Evolutionary conservation across 2,888 invertebrate genomes (phyloP).

Genomic region (Limnephilus rhombicus): DNA sequence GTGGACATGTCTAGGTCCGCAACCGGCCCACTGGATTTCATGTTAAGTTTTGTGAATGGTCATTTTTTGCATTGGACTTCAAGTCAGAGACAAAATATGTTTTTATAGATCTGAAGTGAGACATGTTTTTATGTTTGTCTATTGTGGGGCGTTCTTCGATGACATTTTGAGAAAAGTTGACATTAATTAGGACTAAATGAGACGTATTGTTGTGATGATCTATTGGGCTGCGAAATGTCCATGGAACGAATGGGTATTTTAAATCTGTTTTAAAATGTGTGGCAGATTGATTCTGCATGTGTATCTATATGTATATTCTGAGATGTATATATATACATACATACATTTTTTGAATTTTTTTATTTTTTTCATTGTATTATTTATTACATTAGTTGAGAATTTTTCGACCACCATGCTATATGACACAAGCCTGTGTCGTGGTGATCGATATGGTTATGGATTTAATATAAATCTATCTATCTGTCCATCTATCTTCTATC

Average conservation of each 20-base stretch:
- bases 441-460: background rate
- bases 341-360: too few relatives aligned
- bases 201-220: slow-evolving; percentile 31
- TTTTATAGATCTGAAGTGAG: background rate
- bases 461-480: too few relatives aligned
- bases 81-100: background rate
- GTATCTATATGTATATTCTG: too few relatives aligned
- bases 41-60: slow-evolving; percentile 10
- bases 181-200: slow-evolving; percentile 43
- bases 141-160: background rate
- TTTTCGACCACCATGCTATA: too few relatives aligned
- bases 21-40: background rate
- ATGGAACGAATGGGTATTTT: background rate
- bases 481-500: too few relatives aligned
- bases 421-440: too few relatives aligned
- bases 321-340: too few relatives aligned
- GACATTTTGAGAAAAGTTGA: slow-evolving; percentile 13
- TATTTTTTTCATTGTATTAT: too few relatives aligned
- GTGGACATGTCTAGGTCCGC: background rate
- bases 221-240: background rate
- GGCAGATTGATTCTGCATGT: background rate
- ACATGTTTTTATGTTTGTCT: background rate
- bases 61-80: background rate
- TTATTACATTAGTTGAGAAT: too few relatives aligned
- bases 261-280: background rate